Percentiles rank a stretch among this genome's conserved stretches.
phyloP scores from a whole-genome alignment of 2,888 invertebrate genomes.

The Heliconius cydno region DNA sequence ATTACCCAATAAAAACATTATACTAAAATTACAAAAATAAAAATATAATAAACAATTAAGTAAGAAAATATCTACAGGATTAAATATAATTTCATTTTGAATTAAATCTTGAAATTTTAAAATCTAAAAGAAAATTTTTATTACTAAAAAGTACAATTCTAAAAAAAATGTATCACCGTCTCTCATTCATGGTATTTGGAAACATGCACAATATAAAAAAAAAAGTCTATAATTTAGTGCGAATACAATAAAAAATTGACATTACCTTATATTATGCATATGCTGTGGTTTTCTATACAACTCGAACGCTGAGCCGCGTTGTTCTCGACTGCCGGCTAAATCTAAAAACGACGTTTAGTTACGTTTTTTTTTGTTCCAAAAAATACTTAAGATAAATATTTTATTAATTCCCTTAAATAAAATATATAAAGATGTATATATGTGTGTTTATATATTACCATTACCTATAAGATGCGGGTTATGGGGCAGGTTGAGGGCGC shows the following conservation, averaged over 20 bases:
- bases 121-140: neutral
- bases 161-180: slow-evolving; percentile 22
- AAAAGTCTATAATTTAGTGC: slow-evolving; percentile 33
- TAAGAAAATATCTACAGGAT: too few relatives aligned
- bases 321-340: slow-evolving; percentile 93
- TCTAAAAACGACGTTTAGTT: slow-evolving; percentile 61
- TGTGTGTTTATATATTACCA: neutral
- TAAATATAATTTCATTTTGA: too few relatives aligned
- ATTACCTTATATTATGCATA: slow-evolving; percentile 91
- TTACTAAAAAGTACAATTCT: neutral
- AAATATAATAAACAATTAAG: too few relatives aligned
- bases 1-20: too few relatives aligned
- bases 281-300: slow-evolving; percentile 95
- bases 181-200: slow-evolving; percentile 13
- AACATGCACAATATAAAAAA: slow-evolving; percentile 33
- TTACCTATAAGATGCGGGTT: slow-evolving; percentile 80
- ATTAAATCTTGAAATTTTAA: too few relatives aligned
- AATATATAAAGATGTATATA: neutral
- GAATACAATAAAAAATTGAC: slow-evolving; percentile 9
- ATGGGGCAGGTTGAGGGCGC: slow-evolving; percentile 77
- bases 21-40: too few relatives aligned
- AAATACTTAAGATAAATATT: neutral
- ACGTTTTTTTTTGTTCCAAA: neutral
- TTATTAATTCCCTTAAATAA: neutral
- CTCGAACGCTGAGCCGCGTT: slow-evolving; percentile 97